Percentiles rank a stretch among this genome's conserved stretches.
Evolutionary conservation across 2,113 vertebrate species (phyloP).

Genomic region (Syngnathus scovelli): DNA sequence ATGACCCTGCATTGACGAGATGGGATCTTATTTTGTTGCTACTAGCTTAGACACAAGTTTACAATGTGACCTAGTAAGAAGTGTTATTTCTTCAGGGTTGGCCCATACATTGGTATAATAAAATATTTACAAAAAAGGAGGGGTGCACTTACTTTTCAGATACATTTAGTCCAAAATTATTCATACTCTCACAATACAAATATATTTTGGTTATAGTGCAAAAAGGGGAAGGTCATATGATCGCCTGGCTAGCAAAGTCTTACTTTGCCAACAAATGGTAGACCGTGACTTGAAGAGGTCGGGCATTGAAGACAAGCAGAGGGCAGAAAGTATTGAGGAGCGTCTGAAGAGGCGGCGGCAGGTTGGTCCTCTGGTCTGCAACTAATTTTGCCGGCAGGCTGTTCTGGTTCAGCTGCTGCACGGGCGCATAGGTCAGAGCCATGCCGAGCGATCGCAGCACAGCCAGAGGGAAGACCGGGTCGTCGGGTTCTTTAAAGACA

Average conservation of each 20-base stretch:
- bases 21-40: neutral
- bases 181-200: too few relatives aligned
- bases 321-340: slow-evolving; percentile 85
- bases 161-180: too few relatives aligned
- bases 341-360: slow-evolving; percentile 84
- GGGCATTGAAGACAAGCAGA: slow-evolving; percentile 81
- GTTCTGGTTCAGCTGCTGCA: slow-evolving; percentile 80
- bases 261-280: slow-evolving; percentile 90
- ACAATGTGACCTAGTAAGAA: too few relatives aligned
- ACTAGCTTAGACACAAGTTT: too few relatives aligned
- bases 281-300: slow-evolving; percentile 83
- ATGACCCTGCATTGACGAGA: slow-evolving; percentile 75
- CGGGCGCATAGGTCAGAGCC: slow-evolving; percentile 78
- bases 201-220: too few relatives aligned
- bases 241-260: slow-evolving; percentile 36
- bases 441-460: slow-evolving; percentile 80
- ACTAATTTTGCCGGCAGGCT: slow-evolving; percentile 79
- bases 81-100: too few relatives aligned
- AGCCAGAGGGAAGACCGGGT: slow-evolving; percentile 65
- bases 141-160: too few relatives aligned
- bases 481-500: slow-evolving; percentile 70
- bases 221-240: neutral
- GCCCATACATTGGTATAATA: too few relatives aligned
- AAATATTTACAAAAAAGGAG: too few relatives aligned
- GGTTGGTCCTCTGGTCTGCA: slow-evolving; percentile 82